Evolutionary conservation across 2,113 vertebrate species (phyloP), one percentile per base, ranked within the genome.

Genomic region (Peromyscus polionotus): DNA sequence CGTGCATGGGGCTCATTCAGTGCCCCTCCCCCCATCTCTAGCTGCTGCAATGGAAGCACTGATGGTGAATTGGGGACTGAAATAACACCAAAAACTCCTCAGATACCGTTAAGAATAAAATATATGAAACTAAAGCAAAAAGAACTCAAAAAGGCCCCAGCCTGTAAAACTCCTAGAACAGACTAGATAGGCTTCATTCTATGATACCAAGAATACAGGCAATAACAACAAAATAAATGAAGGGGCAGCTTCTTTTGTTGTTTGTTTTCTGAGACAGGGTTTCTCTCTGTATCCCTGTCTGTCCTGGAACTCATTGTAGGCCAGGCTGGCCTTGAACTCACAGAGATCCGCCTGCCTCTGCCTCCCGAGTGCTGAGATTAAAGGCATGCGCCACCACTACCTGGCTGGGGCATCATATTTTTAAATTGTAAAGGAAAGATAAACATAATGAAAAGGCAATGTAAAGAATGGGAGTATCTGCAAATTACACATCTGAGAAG

Each of bases 361-460:
- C 33, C 33, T 36, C 10, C 33, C 2, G 14, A 70, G 67, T 36
- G 67, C 33, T 70, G 67, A 14, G 67, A 36, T 70, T 36, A 70
- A 70, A 70, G 33, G 67, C 33, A 5, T 70, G 33, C 0, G 11
- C 67, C 31, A 70, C 67, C 31, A 68, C 67, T 16, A 5, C 31
- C 67, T 31, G 28, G 31, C 31, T 67, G 63, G 28, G 68, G 72
- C 22, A 28, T 51, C 83, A 45, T 45, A 85, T 84, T 93, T 95
- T 79, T 33, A 88, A 88, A 86, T 28, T 33, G 22, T 72, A 67
- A 86, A 89, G 85, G 63, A 57, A 86, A 20, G 33, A 81, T 65
- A 39, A 59, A 86, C 9, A 73, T 48, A 87, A 45, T 80, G 20
- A 93, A 96, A 95, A 59, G 72, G 20, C n/a, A 95, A 68, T 39